These are phyloP conservation scores for Elgaria multicarinata DNA, from an alignment of 2,113 vertebrate species.

Conservation along the genomic window DNA sequence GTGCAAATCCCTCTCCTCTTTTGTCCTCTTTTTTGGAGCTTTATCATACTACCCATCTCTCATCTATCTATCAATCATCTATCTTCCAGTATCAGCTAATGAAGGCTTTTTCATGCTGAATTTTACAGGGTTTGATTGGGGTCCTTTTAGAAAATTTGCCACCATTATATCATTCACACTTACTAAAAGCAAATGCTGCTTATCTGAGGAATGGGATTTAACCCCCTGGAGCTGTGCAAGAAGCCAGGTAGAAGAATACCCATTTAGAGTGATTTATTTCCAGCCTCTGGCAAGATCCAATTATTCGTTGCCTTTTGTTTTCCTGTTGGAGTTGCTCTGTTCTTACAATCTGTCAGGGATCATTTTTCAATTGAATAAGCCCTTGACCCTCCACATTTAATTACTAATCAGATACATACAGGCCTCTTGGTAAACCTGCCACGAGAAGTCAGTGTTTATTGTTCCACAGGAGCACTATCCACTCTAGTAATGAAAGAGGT, in stretches of 20 bases:
- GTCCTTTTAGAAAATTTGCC: background rate
- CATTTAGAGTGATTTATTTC: slow-evolving; percentile 15
- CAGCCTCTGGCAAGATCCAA: slow-evolving; percentile 12
- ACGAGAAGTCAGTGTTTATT: slow-evolving; percentile 1
- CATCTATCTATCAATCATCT: background rate
- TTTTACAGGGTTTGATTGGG: background rate
- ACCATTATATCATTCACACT: background rate
- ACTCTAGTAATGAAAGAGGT: background rate
- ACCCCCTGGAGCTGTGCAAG: background rate
- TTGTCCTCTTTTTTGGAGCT: too few species aligned
- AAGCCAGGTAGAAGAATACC: background rate
- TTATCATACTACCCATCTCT: too few species aligned
- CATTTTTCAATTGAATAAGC: slow-evolving; percentile 10
- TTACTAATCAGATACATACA: slow-evolving; percentile 22
- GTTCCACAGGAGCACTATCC: background rate
- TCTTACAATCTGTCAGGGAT: background rate
- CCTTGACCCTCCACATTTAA: slow-evolving; percentile 7
- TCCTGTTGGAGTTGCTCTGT: background rate
- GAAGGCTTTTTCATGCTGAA: background rate
- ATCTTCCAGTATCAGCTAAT: background rate
- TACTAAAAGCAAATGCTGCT: background rate
- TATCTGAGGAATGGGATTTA: slow-evolving; percentile 1
- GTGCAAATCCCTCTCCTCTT: too few species aligned
- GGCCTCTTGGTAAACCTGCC: background rate
- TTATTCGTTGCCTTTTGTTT: slow-evolving; percentile 21